Conservation (phyloP, 2,113 vertebrate genomes). For the Crotalus horridus region DNA sequence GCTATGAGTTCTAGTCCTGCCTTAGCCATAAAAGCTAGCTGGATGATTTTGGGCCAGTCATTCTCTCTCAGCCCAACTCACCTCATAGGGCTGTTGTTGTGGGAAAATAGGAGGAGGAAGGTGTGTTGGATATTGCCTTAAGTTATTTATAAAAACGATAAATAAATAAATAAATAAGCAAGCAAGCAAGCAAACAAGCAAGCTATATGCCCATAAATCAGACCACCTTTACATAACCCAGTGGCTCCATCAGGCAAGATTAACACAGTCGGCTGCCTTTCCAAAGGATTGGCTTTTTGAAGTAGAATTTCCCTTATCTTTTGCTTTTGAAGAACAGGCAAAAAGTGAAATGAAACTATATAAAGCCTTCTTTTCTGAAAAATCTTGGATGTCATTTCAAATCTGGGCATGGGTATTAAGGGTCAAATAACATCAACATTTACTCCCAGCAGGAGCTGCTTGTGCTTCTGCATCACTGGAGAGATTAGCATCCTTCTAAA, state of each 20-base stretch:
- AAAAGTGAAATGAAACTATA: background rate
- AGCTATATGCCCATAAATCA: constrained; percentile 20
- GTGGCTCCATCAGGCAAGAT: constrained; percentile 59
- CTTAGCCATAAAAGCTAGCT: background rate
- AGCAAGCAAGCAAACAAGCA: no score
- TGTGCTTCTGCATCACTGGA: background rate
- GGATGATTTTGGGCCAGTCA: background rate
- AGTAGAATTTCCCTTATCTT: constrained; percentile 9
- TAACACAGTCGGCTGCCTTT: constrained; percentile 37
- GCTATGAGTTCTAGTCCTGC: constrained; percentile 48
- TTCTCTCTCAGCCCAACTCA: no score
- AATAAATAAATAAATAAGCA: background rate
- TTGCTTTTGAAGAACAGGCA: constrained; percentile 9
- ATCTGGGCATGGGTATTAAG: constrained; percentile 17
- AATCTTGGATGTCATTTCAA: constrained; percentile 27
- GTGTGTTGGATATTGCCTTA: background rate
- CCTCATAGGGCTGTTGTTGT: background rate
- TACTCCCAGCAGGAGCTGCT: background rate
- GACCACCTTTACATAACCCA: constrained; percentile 45
- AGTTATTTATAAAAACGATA: background rate
- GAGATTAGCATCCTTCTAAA: constrained; percentile 3
- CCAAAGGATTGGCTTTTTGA: constrained; percentile 46
- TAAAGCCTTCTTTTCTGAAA: constrained; percentile 22
- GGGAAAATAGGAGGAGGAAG: background rate
- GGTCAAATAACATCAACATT: constrained; percentile 18